Percentiles rank a stretch among this genome's conserved stretches.
Evolutionary conservation across 1,140 invertebrate species (phyloP).

Genomic region (Battus philenor): DNA sequence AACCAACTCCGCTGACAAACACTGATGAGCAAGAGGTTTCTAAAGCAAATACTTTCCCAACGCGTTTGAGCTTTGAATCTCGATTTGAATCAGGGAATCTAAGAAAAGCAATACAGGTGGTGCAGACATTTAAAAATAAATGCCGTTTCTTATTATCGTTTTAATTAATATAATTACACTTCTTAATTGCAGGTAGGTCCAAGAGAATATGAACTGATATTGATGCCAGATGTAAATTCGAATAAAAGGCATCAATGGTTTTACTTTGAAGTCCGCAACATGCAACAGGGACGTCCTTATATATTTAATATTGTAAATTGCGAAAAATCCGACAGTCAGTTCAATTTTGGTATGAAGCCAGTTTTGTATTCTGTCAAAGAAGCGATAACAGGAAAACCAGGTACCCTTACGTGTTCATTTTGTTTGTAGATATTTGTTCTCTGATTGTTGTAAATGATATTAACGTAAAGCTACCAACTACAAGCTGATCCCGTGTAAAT

Average conservation of each 20-base stretch:
- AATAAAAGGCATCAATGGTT: conserved; percentile 92
- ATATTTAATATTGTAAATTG: conserved; percentile 95
- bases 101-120: conserved; percentile 90
- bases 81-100: conserved; percentile 95
- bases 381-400: conserved; percentile 79
- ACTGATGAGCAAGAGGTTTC: conserved; percentile 79
- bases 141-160: not conserved
- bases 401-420: conserved; percentile 30
- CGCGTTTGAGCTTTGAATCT: conserved; percentile 87
- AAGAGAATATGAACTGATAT: conserved; percentile 90
- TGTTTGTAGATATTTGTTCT: not conserved
- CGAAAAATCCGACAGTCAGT: conserved; percentile 92
- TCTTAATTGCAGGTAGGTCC: conserved; percentile 77
- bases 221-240: conserved; percentile 92
- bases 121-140: conserved; percentile 6
- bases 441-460: too few relatives aligned
- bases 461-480: too few relatives aligned
- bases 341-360: conserved; percentile 95
- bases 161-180: not conserved
- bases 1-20: conserved; percentile 70
- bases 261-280: conserved; percentile 93
- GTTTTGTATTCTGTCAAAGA: conserved; percentile 91
- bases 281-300: conserved; percentile 83
- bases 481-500: too few relatives aligned
- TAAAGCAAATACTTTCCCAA: conserved; percentile 64